Conservation (phyloP, 37 sponge, comb jelly and placozoan species). For the Agelas oroides region DNA sequence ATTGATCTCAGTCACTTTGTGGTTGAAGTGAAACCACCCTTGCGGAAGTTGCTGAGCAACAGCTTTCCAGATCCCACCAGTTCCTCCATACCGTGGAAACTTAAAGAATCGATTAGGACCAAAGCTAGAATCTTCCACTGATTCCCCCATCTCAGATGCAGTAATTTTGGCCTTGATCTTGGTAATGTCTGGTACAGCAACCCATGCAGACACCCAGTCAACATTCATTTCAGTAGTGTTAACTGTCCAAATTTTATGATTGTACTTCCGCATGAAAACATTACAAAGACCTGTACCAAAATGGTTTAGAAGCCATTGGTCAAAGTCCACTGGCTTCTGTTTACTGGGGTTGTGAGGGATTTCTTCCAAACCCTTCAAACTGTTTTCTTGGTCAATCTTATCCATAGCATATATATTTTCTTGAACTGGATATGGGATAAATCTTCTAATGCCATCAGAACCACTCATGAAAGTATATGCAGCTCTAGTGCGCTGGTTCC, state of each 20-base stretch:
- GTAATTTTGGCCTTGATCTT: conserved; percentile 47
- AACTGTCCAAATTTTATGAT: conserved; percentile 55
- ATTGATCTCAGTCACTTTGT: conserved; percentile 10
- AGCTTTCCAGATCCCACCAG: conserved; percentile 35
- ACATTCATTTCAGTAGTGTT: conserved; percentile 36
- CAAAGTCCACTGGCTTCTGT: conserved; percentile 37
- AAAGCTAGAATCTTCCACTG: not conserved
- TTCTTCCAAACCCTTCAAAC: conserved; percentile 35
- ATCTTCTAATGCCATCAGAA: conserved; percentile 10
- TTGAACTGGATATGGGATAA: conserved; percentile 63
- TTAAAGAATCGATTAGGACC: conserved; percentile 49
- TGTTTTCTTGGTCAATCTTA: not conserved
- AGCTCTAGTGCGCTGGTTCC: conserved; percentile 34
- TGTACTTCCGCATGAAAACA: conserved; percentile 51
- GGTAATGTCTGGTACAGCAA: conserved; percentile 41
- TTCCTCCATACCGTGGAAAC: conserved; percentile 43
- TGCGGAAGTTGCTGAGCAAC: conserved; percentile 23
- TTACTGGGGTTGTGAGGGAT: not conserved
- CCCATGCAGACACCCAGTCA: conserved; percentile 44
- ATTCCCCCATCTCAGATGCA: not conserved
- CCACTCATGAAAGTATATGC: conserved; percentile 54
- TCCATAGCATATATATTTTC: conserved; percentile 44
- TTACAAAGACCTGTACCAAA: conserved; percentile 50
- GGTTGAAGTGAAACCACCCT: conserved; percentile 32
- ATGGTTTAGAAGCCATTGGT: conserved; percentile 49